These are phyloP conservation scores for Gambusia holbrooki DNA, from an alignment of 2,113 vertebrate genomes.

Conservation along the genomic window DNA sequence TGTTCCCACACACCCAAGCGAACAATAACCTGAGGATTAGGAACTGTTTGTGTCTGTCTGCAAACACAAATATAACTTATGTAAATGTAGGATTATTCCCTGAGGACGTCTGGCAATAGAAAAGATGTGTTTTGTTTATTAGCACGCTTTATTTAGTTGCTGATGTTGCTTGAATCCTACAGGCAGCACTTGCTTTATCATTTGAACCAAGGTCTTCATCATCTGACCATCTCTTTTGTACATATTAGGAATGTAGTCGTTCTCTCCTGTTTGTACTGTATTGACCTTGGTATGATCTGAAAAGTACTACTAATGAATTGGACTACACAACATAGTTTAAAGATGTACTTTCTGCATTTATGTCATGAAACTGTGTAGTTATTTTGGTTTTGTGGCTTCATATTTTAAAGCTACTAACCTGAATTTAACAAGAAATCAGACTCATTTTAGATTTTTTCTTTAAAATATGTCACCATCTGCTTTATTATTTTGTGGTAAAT, in stretches of 20 bases:
- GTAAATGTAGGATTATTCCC: constrained; percentile 26
- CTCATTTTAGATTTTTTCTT: too few relatives aligned
- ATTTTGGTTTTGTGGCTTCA: too few relatives aligned
- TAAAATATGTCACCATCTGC: too few relatives aligned
- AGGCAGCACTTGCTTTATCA: background rate
- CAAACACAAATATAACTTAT: constrained; percentile 31
- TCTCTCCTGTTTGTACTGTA: too few relatives aligned
- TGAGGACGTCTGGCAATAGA: constrained; percentile 10
- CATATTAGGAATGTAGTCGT: background rate
- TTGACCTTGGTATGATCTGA: too few relatives aligned
- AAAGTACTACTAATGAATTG: too few relatives aligned
- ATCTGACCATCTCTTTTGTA: constrained; percentile 2
- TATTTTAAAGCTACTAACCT: too few relatives aligned
- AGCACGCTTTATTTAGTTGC: constrained; percentile 21
- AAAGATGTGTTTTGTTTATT: constrained; percentile 23
- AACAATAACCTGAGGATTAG: constrained; percentile 27
- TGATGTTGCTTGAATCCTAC: constrained; percentile 11
- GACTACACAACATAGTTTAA: too few relatives aligned
- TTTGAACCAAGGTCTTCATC: constrained; percentile 28
- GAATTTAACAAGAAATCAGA: too few relatives aligned
- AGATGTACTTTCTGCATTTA: too few relatives aligned
- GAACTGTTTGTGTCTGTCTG: constrained; percentile 42
- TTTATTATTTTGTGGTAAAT: too few relatives aligned
- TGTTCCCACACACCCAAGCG: constrained; percentile 6
- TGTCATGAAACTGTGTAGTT: too few relatives aligned